phyloP scores from a whole-genome alignment of 1,140 invertebrate genomes.

The Lepeophtheirus salmonis region DNA sequence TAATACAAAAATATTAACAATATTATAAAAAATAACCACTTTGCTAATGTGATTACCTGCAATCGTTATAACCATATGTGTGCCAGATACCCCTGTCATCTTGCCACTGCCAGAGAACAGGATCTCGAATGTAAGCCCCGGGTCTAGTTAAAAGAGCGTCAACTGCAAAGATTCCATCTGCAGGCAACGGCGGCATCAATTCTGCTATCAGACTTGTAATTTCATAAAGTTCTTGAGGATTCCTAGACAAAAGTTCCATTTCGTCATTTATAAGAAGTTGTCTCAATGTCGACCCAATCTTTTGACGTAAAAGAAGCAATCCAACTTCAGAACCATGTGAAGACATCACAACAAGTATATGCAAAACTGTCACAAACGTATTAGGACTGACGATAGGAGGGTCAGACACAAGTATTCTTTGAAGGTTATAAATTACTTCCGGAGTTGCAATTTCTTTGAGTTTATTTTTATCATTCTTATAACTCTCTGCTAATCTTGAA shows the following conservation, averaged over 20 bases:
- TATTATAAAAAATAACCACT: too few species aligned
- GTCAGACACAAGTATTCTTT: conserved; percentile 73
- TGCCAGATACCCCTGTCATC: conserved; percentile 59
- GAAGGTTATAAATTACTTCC: conserved; percentile 73
- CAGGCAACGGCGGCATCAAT: conserved; percentile 78
- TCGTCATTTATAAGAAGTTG: conserved; percentile 53
- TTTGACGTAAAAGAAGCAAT: conserved; percentile 69
- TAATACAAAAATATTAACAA: neutral
- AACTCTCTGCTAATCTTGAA: conserved; percentile 75
- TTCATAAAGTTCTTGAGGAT: conserved; percentile 86
- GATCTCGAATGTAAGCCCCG: conserved; percentile 31
- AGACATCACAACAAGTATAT: conserved; percentile 89
- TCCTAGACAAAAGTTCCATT: conserved; percentile 66
- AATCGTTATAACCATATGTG: conserved; percentile 49
- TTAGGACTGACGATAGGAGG: conserved; percentile 62
- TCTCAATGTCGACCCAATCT: conserved; percentile 80
- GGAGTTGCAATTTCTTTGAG: conserved; percentile 87
- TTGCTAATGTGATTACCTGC: too few species aligned
- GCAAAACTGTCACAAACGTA: conserved; percentile 85
- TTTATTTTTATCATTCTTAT: conserved; percentile 69
- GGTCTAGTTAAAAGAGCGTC: conserved; percentile 63
- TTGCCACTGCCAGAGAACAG: conserved; percentile 84
- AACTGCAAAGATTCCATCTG: conserved; percentile 80
- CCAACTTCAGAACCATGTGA: conserved; percentile 78
- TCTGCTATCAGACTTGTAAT: conserved; percentile 88